Evolutionary conservation across 2,888 invertebrate species (phyloP).

Genomic region (Byasa hedistus): DNA sequence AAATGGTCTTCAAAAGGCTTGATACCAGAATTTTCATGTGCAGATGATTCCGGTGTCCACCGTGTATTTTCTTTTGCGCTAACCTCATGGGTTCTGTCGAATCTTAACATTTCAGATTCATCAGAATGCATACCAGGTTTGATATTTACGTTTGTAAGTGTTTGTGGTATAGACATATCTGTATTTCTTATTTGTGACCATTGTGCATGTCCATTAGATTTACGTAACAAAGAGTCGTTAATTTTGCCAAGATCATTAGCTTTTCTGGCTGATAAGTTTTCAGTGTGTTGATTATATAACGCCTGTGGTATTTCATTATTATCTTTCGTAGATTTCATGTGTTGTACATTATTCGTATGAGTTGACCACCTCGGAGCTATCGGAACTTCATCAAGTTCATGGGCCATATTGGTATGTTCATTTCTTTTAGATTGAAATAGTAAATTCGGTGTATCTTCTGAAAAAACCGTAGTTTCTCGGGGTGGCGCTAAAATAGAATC

Average conservation of each 20-base stretch:
- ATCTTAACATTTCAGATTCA: not conserved
- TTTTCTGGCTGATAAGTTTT: conserved; percentile 2
- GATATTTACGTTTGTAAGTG: not conserved
- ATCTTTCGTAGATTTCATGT: conserved; percentile 7
- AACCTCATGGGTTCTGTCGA: conserved; percentile 3
- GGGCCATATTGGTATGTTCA: not conserved
- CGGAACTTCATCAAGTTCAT: not conserved
- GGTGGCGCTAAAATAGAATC: not conserved
- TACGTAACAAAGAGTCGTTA: conserved; percentile 1
- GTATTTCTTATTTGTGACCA: conserved; percentile 7
- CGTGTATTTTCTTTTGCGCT: conserved; percentile 5
- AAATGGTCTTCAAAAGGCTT: conserved; percentile 13
- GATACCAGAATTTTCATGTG: conserved; percentile 6
- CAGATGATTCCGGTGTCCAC: conserved; percentile 8
- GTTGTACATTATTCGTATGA: conserved; percentile 1
- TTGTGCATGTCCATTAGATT: conserved; percentile 6
- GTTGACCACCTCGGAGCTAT: not conserved
- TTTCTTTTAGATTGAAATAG: conserved; percentile 1
- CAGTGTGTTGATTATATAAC: conserved; percentile 1
- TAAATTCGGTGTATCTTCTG: conserved; percentile 1
- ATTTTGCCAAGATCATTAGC: not conserved
- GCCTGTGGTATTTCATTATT: not conserved
- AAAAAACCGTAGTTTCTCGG: conserved; percentile 2
- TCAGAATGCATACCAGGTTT: not conserved
- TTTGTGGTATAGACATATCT: conserved; percentile 8